Percentiles rank a stretch among this genome's conserved stretches.
Evolutionary conservation across 2,113 vertebrate species (phyloP).

Genomic region (Pelvicachromis taeniatus): DNA sequence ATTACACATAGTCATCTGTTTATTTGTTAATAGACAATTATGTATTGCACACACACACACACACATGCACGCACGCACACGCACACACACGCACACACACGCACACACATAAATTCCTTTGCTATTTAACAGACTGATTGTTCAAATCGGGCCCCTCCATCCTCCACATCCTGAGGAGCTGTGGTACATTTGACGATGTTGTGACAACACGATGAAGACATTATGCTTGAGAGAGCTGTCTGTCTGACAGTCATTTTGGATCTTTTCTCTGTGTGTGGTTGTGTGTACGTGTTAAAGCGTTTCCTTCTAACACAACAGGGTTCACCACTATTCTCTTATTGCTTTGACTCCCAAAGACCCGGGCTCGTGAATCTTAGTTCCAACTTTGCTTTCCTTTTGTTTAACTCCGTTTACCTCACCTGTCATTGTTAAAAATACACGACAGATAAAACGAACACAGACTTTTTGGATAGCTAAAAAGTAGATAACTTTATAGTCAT

Average conservation of each 20-base stretch:
- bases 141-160: constrained; percentile 18
- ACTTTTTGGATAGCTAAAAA: not conserved
- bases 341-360: not conserved
- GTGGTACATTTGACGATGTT: constrained; percentile 60
- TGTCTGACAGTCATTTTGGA: constrained; percentile 8
- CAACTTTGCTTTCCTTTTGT: not conserved
- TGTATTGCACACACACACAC: not conserved
- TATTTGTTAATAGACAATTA: not conserved
- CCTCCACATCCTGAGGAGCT: constrained; percentile 20
- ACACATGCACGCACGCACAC: no score
- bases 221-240: constrained; percentile 48
- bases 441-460: not conserved
- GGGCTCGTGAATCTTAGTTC: not conserved
- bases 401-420: not conserved
- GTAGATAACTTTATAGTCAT: not conserved
- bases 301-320: not conserved
- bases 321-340: not conserved
- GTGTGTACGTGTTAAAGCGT: not conserved
- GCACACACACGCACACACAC: not conserved
- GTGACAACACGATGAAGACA: constrained; percentile 61
- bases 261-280: not conserved
- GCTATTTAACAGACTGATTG: constrained; percentile 13
- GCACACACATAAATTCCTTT: not conserved
- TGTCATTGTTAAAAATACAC: not conserved
- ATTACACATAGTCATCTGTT: not conserved